Evolutionary conservation across 1,140 invertebrate genomes (phyloP).

Genomic region (Drosophila mojavensis): DNA sequence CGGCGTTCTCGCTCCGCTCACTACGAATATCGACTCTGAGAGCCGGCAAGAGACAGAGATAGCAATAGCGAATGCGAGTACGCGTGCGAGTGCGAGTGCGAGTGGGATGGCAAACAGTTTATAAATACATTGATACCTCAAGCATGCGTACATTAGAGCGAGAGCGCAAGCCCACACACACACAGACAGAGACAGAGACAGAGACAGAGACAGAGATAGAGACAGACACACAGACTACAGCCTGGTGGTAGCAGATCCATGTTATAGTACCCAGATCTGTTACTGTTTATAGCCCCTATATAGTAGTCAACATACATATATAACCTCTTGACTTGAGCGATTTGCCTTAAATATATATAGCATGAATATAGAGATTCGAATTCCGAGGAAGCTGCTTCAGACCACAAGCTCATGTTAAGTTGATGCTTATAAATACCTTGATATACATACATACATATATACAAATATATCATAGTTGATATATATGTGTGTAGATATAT

Average conservation of each 20-base stretch:
- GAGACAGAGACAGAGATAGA: background rate
- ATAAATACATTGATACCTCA: conserved; percentile 41
- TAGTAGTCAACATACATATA: conserved; percentile 9
- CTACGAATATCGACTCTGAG: conserved; percentile 77
- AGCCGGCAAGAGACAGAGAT: conserved; percentile 1
- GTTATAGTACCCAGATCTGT: background rate
- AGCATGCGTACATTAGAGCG: conserved; percentile 30
- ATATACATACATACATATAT: background rate
- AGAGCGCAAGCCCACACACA: background rate
- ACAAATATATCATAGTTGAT: background rate
- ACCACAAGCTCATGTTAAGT: background rate
- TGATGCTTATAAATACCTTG: background rate
- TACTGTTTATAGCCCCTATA: background rate
- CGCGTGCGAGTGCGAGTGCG: too few relatives aligned
- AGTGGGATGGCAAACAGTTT: conserved; percentile 15
- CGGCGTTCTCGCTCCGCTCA: conserved; percentile 77
- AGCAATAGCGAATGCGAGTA: background rate
- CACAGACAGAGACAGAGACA: background rate
- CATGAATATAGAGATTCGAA: conserved; percentile 49
- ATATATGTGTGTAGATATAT: background rate
- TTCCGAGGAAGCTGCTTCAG: background rate
- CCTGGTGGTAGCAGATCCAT: background rate
- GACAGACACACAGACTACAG: background rate
- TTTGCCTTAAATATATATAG: conserved; percentile 71
- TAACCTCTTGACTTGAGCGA: conserved; percentile 57